A percentile compares a stretch with the other conserved stretches of the same genome.
These are phyloP conservation scores for Amniataba percoides DNA, from an alignment of 2,797 vertebrate genomes.

Conservation along the genomic window DNA sequence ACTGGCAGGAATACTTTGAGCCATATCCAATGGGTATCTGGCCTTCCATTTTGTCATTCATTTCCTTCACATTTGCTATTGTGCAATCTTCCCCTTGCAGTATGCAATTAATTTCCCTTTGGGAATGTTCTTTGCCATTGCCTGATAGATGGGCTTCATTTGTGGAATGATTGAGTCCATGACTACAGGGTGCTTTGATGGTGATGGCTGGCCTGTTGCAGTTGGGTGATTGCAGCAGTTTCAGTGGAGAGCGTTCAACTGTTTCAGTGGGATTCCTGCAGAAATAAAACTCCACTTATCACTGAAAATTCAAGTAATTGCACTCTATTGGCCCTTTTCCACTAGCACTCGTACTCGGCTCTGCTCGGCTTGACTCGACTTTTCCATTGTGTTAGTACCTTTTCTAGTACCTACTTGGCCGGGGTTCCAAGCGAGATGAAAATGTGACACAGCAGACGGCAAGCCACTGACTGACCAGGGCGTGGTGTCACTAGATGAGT, in stretches of 20 bases:
- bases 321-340: no score
- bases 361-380: no score
- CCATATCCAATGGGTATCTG: neutral
- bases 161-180: neutral
- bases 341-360: no score
- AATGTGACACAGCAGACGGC: no score
- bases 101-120: neutral
- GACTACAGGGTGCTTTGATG: conserved; percentile 3
- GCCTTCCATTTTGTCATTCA: neutral
- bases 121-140: neutral
- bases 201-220: conserved; percentile 7
- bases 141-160: conserved; percentile 11
- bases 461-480: no score
- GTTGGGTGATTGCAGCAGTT: conserved; percentile 39
- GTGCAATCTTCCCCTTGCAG: neutral
- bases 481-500: no score
- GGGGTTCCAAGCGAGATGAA: no score
- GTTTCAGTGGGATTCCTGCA: conserved; percentile 46
- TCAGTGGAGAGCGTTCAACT: conserved; percentile 37
- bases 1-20: conserved; percentile 49
- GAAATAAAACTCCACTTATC: neutral
- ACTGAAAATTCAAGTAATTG: neutral
- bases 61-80: conserved; percentile 9
- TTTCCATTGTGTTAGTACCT: no score
- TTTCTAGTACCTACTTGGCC: no score